Evolutionary conservation across 1,140 invertebrate genomes (phyloP), one percentile per base, ranked within the genome.

Genomic region (Aphelenchoides avenae): DNA sequence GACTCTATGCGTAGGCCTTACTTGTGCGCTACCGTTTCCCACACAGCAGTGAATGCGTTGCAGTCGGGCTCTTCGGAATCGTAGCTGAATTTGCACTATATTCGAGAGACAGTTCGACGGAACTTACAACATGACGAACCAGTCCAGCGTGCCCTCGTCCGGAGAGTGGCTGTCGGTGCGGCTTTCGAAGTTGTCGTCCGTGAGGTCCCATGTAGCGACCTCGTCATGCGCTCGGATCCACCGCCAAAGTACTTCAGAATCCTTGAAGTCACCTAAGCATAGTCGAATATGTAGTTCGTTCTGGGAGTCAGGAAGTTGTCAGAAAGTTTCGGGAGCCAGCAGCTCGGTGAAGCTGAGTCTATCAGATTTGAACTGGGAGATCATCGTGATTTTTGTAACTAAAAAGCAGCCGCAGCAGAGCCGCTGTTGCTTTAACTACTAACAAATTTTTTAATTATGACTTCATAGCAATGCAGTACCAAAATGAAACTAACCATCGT

Each of bases 51-150:
- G 42, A 77, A 75, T 9, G 73, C 57, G 52, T 73, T 71, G 37
- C 75, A 76, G 43, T 71, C 73, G 26, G 56, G 44, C 24, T 75
- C 72, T 18, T 75, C 70, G 9, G 70, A 65, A 43, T 76, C 72
- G 52, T 77, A 75, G 44, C 68, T 71, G 15, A 54, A 70, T 34
- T 20, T 34, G 3, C 1, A 62, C 9, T n/a, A 57, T 15, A 20
- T 24, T 24, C 3, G 24, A 24, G 36, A 20, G 37, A 34, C n/a
- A 20, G 18, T 20, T 51, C n/a, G 22, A 48, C 11, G n/a, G 7
- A 37, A 70, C 66, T 67, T 67, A 68, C 55, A 75, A 75, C 75
- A 75, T 77, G n/a, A 75, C 75, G 57, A 75, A 71, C 73, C 73
- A 75, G 46, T 75, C 75, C 9, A 75, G 53, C 26, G 62, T 34